Conservation (phyloP, 2,113 vertebrate genomes). For the Gambusia holbrooki region DNA sequence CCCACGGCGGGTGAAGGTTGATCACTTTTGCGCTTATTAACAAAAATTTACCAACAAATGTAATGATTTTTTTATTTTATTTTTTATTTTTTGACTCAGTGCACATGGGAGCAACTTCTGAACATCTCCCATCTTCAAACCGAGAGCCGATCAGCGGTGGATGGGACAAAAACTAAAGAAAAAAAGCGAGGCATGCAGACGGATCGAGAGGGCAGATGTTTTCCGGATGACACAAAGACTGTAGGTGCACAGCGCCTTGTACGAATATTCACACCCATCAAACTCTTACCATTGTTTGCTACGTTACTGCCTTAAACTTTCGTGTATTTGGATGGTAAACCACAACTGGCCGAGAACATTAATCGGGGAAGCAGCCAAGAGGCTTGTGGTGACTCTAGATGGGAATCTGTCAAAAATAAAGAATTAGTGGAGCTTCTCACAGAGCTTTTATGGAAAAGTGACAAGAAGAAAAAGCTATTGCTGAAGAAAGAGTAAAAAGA, state of each 20-base stretch:
- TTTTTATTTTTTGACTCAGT: constrained; percentile 10
- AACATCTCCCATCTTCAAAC: constrained; percentile 45
- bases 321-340: background rate
- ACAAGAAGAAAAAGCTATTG: background rate
- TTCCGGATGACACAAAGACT: constrained; percentile 26
- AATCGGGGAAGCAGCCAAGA: background rate
- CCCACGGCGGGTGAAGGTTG: constrained; percentile 34
- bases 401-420: background rate
- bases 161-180: constrained; percentile 48
- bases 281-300: background rate
- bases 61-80: background rate
- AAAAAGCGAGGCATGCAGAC: constrained; percentile 66
- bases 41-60: constrained; percentile 18
- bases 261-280: background rate
- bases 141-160: constrained; percentile 54
- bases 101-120: constrained; percentile 36
- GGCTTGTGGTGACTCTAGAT: background rate
- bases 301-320: background rate
- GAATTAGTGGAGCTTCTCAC: background rate
- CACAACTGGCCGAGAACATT: background rate
- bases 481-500: background rate
- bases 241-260: constrained; percentile 12
- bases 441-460: background rate
- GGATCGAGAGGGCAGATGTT: background rate
- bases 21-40: constrained; percentile 10